Evolutionary conservation across 2,113 vertebrate genomes (phyloP).

Genomic region (Collichthys lucidus): DNA sequence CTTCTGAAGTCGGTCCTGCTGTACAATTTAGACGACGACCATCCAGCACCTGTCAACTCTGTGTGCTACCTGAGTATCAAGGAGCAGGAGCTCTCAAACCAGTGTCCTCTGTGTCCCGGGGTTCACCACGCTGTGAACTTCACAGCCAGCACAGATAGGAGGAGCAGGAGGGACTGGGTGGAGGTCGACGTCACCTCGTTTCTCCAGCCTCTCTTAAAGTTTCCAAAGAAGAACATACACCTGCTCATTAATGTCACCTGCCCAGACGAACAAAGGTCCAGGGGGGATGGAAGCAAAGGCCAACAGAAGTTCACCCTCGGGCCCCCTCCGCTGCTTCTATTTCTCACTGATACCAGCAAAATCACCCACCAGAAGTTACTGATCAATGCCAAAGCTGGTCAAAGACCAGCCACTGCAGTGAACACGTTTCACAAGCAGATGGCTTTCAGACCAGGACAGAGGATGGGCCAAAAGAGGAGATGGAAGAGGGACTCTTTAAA

Average conservation of each 20-base stretch:
- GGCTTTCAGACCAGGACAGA: constrained; percentile 47
- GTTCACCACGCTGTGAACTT: constrained; percentile 78
- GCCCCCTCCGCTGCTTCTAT: constrained; percentile 90
- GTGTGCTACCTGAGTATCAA: constrained; percentile 83
- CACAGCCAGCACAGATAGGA: constrained; percentile 74
- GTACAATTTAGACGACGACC: constrained; percentile 85
- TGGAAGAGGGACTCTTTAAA: constrained; percentile 74
- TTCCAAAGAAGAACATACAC: constrained; percentile 83
- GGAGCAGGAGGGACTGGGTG: constrained; percentile 83
- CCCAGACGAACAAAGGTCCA: constrained; percentile 58
- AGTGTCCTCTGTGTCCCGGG: constrained; percentile 75
- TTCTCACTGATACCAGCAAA: constrained; percentile 91
- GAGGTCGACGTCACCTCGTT: constrained; percentile 91
- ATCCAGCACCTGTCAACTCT: constrained; percentile 71
- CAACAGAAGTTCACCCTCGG: constrained; percentile 68
- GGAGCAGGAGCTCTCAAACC: constrained; percentile 67
- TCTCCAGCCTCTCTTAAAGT: constrained; percentile 86
- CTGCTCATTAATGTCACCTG: constrained; percentile 89
- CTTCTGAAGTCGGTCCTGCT: constrained; percentile 92
- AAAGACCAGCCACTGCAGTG: background rate
- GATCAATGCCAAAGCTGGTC: constrained; percentile 36
- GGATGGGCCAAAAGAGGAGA: constrained; percentile 73
- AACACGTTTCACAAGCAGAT: constrained; percentile 35
- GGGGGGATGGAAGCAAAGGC: constrained; percentile 14
- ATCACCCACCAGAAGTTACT: constrained; percentile 82